A percentile compares a stretch with the other conserved stretches of the same genome.
These are phyloP conservation scores for Leptinotarsa texana DNA, from an alignment of 1,140 invertebrate species.

Conservation along the genomic window DNA sequence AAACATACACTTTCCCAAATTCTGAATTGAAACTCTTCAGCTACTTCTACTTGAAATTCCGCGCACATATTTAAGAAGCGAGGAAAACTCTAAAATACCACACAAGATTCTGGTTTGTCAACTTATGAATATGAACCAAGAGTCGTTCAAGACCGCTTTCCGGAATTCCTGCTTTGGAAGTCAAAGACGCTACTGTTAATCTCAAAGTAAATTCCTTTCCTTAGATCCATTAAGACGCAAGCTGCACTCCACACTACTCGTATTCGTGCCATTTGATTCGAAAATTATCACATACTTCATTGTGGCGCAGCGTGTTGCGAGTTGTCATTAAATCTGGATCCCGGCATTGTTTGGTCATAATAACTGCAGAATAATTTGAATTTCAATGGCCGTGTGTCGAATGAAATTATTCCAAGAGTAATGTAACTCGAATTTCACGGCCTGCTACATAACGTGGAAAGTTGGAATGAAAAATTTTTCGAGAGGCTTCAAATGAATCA, in stretches of 20 bases:
- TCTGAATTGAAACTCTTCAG: too few relatives aligned
- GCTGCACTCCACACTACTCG: constrained; percentile 6
- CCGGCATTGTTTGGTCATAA: constrained; percentile 18
- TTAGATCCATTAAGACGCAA: constrained; percentile 1
- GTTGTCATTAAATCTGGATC: constrained; percentile 18
- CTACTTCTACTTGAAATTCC: too few relatives aligned
- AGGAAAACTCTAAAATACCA: too few relatives aligned
- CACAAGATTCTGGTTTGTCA: too few relatives aligned
- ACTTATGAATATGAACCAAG: too few relatives aligned
- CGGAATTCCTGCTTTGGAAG: background rate
- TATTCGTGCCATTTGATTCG: background rate
- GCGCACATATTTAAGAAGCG: too few relatives aligned
- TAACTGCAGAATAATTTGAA: constrained; percentile 18
- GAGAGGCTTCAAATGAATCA: too few relatives aligned
- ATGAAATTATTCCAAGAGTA: constrained; percentile 16
- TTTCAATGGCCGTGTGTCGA: constrained; percentile 13
- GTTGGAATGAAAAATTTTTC: background rate
- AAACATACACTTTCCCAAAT: too few relatives aligned
- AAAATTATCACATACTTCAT: constrained; percentile 21
- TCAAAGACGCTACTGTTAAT: background rate
- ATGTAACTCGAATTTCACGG: background rate
- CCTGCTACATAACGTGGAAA: background rate
- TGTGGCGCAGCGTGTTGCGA: constrained; percentile 13
- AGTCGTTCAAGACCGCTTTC: background rate
- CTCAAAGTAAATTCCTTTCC: constrained; percentile 3